Conservation (phyloP, 2,113 vertebrate species). For the Pteruthius melanotis region DNA sequence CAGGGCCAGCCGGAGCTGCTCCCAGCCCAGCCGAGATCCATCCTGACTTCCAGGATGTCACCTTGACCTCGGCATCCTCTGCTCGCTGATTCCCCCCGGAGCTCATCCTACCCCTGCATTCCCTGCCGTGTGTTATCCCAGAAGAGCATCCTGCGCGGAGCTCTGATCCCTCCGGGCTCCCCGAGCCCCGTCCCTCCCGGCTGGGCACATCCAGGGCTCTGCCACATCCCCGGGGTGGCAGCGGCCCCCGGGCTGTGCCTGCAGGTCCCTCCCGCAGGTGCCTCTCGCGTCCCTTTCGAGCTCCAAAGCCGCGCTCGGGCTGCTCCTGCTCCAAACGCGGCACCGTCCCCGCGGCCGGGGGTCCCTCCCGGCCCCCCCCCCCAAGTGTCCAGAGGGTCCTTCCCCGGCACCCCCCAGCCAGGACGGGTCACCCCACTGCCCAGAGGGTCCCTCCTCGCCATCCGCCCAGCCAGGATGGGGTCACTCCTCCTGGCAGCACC, state of each 20-base stretch:
- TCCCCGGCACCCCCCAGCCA: neutral
- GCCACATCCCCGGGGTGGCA: neutral
- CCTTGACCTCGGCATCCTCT: neutral
- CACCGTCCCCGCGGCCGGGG: neutral
- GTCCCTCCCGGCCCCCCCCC: too few relatives aligned
- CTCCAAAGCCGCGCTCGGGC: neutral
- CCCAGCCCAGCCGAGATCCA: neutral
- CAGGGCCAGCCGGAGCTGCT: neutral
- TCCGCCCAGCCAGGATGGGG: neutral
- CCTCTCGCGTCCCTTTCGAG: neutral
- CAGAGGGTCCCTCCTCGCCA: rapidly evolving
- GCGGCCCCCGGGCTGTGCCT: neutral
- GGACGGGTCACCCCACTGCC: neutral
- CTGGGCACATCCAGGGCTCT: neutral
- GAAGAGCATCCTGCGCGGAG: neutral
- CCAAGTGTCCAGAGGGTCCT: neutral
- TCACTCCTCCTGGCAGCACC: neutral
- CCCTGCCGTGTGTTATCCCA: too few relatives aligned
- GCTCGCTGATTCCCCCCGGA: neutral
- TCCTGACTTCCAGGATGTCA: rapidly evolving
- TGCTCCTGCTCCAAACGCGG: neutral
- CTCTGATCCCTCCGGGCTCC: rapidly evolving
- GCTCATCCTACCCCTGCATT: rapidly evolving
- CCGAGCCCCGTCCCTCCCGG: rapidly evolving
- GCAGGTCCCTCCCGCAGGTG: neutral